These are phyloP conservation scores for Nephila pilipes DNA, from an alignment of 1,140 invertebrate genomes.

Conservation along the genomic window DNA sequence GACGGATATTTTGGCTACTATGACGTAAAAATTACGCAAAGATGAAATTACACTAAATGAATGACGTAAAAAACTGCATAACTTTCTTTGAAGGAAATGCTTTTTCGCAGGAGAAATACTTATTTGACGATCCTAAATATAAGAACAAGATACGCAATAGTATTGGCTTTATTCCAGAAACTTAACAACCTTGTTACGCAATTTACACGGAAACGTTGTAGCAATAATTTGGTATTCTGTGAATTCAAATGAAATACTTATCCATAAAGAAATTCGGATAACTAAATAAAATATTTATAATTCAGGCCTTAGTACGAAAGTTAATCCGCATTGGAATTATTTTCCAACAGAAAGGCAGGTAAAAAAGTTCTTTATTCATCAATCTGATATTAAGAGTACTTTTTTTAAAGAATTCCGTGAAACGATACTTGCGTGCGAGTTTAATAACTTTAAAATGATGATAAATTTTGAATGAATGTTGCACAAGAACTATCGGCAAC, in stretches of 20 bases:
- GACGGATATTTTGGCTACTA: not conserved
- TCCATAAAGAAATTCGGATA: not conserved
- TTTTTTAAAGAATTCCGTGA: too few relatives aligned
- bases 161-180: not conserved
- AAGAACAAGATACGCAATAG: not conserved
- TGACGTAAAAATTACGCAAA: not conserved
- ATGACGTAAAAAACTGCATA: not conserved
- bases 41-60: not conserved
- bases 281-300: too few relatives aligned
- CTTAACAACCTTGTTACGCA: not conserved
- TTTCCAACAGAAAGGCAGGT: too few relatives aligned
- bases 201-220: not conserved
- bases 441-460: too few relatives aligned
- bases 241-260: not conserved
- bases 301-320: too few relatives aligned
- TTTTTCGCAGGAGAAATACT: not conserved
- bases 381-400: too few relatives aligned
- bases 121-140: too few relatives aligned
- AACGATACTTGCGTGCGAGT: too few relatives aligned
- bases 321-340: too few relatives aligned
- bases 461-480: too few relatives aligned
- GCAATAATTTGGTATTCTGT: not conserved
- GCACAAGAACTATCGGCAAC: too few relatives aligned
- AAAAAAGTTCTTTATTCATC: too few relatives aligned
- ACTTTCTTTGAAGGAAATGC: not conserved